These are phyloP conservation scores for Drosophila pectinifera DNA, from an alignment of 1,140 invertebrate genomes.

Conservation along the genomic window DNA sequence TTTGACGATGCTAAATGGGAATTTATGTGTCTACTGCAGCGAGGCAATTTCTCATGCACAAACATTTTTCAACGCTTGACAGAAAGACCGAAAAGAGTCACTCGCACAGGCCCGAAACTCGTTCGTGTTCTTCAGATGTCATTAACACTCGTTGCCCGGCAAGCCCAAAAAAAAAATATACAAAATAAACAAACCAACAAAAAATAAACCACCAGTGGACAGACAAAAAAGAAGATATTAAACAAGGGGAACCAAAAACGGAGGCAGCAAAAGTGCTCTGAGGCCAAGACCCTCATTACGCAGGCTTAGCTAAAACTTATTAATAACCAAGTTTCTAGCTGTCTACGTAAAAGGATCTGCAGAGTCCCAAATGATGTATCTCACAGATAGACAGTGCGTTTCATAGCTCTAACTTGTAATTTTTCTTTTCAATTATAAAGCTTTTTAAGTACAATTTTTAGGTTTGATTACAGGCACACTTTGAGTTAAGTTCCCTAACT, in stretches of 20 bases:
- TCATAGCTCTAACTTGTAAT: neutral
- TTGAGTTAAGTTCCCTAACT: no score
- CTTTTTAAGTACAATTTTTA: neutral
- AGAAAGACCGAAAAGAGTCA: slow-evolving; percentile 43
- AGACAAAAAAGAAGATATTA: slow-evolving; percentile 2
- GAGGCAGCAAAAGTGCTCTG: slow-evolving; percentile 7
- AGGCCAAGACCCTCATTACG: slow-evolving; percentile 26
- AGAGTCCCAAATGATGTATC: slow-evolving; percentile 9
- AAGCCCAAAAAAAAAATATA: slow-evolving; percentile 51
- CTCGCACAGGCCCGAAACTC: slow-evolving; percentile 48
- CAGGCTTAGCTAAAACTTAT: slow-evolving; percentile 45
- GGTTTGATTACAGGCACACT: no score
- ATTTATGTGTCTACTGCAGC: slow-evolving; percentile 79
- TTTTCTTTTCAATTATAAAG: no score
- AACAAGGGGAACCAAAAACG: slow-evolving; percentile 24
- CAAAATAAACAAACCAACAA: slow-evolving; percentile 17
- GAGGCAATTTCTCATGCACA: slow-evolving; percentile 71
- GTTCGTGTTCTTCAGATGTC: slow-evolving; percentile 67
- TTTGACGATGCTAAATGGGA: slow-evolving; percentile 81
- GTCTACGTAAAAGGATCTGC: slow-evolving; percentile 55
- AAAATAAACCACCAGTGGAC: slow-evolving; percentile 12
- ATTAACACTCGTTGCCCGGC: slow-evolving; percentile 69
- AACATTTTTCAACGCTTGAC: slow-evolving; percentile 74
- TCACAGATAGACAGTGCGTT: slow-evolving; percentile 2
- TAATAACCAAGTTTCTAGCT: slow-evolving; percentile 30